phyloP scores from a whole-genome alignment of 64 coral and sea anemone genomes.

The Montipora efflorescens region DNA sequence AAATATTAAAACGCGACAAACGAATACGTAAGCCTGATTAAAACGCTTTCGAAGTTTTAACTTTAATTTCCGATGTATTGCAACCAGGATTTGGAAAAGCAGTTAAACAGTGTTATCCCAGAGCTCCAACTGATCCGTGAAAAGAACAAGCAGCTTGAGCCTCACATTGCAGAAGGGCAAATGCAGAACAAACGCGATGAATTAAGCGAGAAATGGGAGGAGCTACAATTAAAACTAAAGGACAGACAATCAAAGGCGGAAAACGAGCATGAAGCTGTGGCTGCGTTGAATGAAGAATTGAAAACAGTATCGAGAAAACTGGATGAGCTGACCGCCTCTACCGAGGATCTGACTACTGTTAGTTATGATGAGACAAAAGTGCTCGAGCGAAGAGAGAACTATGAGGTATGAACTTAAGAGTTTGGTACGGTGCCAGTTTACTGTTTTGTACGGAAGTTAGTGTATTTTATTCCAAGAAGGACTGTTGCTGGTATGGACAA shows the following conservation, averaged over 20 bases:
- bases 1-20: too few species aligned
- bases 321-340: conserved; percentile 73
- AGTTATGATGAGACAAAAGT: conserved; percentile 66
- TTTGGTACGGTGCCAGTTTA: not conserved
- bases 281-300: conserved; percentile 64
- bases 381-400: conserved; percentile 77
- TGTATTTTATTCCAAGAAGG: too few species aligned
- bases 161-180: not conserved
- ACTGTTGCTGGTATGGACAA: too few species aligned
- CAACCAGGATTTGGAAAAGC: conserved; percentile 19
- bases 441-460: too few species aligned
- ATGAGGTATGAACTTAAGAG: conserved; percentile 58
- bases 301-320: conserved; percentile 65
- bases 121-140: conserved; percentile 23
- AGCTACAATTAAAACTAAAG: conserved; percentile 58
- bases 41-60: too few species aligned
- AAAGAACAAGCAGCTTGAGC: conserved; percentile 54
- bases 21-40: too few species aligned
- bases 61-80: too few species aligned
- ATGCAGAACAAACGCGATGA: conserved; percentile 13
- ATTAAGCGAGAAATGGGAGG: conserved; percentile 45
- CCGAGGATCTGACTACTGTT: conserved; percentile 81
- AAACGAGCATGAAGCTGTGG: conserved; percentile 58
- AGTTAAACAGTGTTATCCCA: conserved; percentile 20
- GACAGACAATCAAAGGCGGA: conserved; percentile 32